Conservation (phyloP, 2,113 vertebrate genomes). For the Oryzias melastigma region DNA sequence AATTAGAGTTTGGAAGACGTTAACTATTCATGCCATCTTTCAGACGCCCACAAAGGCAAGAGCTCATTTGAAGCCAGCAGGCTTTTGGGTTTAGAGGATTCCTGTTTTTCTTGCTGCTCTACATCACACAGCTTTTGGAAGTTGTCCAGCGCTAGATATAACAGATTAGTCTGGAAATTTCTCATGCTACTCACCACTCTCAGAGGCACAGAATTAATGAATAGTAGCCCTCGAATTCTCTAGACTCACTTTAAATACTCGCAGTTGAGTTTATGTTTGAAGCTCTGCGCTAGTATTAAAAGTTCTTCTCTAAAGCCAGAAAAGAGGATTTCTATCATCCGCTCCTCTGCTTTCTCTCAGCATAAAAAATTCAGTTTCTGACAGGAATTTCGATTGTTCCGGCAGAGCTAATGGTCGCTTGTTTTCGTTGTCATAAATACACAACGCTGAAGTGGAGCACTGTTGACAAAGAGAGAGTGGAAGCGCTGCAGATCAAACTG, state of each 20-base stretch:
- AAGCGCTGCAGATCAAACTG: conserved; percentile 60
- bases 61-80: conserved; percentile 36
- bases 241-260: background rate
- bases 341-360: background rate
- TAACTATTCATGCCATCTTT: conserved; percentile 41
- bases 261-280: conserved; percentile 14
- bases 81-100: conserved; percentile 55
- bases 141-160: conserved; percentile 35
- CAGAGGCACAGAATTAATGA: conserved; percentile 3
- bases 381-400: conserved; percentile 5
- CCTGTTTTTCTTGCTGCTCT: conserved; percentile 66
- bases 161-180: conserved; percentile 18
- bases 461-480: conserved; percentile 62
- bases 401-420: conserved; percentile 24
- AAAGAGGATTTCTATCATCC: background rate
- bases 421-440: conserved; percentile 61
- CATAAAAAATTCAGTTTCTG: background rate
- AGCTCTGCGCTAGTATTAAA: conserved; percentile 9
- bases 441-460: conserved; percentile 65
- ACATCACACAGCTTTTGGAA: conserved; percentile 46
- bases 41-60: conserved; percentile 49
- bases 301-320: background rate
- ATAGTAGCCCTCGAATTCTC: conserved; percentile 1
- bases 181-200: conserved; percentile 15
- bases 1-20: conserved; percentile 30